A percentile compares a stretch with the other conserved stretches of the same genome.
phyloP scores from a whole-genome alignment of 2,797 vertebrate genomes.

The Potorous gilbertii region DNA sequence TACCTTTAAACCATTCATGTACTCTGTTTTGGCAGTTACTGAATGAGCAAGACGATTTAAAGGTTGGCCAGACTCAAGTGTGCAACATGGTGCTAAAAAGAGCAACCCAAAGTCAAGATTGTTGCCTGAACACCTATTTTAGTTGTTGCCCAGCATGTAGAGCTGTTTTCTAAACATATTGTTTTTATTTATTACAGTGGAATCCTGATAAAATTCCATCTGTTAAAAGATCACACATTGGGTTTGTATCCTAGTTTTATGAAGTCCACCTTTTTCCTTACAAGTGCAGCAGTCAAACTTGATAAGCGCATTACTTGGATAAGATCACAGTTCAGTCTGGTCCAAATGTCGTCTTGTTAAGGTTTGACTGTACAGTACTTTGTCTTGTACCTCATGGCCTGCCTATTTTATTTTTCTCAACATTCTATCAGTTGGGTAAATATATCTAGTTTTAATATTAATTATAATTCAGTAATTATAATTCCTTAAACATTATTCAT shows the following conservation, averaged over 20 bases:
- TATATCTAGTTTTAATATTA: constrained; percentile 59
- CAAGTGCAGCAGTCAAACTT: constrained; percentile 70
- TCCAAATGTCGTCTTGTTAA: constrained; percentile 67
- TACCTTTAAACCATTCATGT: constrained; percentile 23
- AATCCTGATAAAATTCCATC: constrained; percentile 75
- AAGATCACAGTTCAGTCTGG: constrained; percentile 72
- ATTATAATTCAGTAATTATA: constrained; percentile 43
- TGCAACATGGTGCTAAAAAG: constrained; percentile 53
- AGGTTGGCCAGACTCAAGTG: constrained; percentile 65
- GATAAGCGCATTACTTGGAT: constrained; percentile 75
- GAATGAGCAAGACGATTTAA: constrained; percentile 49
- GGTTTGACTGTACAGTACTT: constrained; percentile 71
- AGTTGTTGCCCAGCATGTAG: constrained; percentile 68
- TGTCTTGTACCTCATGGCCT: constrained; percentile 69
- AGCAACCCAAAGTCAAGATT: constrained; percentile 59
- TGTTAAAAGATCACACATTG: constrained; percentile 78
- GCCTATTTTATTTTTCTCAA: constrained; percentile 78
- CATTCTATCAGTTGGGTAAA: constrained; percentile 69
- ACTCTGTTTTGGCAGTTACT: constrained; percentile 58
- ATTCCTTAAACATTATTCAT: constrained; percentile 70
- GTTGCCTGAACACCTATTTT: constrained; percentile 73
- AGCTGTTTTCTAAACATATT: constrained; percentile 77
- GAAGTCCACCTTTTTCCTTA: constrained; percentile 76
- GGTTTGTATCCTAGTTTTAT: constrained; percentile 73
- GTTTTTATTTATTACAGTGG: constrained; percentile 78